A percentile compares a stretch with the other conserved stretches of the same genome.
phyloP scores from a whole-genome alignment of 2,797 vertebrate species.

The Cichlasoma orientale region DNA sequence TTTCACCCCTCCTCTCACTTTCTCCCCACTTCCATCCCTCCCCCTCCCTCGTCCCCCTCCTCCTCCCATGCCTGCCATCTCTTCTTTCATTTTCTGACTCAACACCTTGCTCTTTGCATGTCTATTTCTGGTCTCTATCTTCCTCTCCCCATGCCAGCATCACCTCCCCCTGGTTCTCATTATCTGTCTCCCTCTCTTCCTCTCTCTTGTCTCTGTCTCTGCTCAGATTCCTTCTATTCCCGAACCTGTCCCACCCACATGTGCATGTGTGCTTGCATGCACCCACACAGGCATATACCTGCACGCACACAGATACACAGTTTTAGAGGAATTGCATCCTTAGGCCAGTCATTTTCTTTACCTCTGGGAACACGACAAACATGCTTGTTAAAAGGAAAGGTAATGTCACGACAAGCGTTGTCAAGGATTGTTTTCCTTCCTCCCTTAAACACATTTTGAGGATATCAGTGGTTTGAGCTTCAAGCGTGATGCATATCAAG shows the following conservation, averaged over 20 bases:
- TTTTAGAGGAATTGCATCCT: conserved; percentile 23
- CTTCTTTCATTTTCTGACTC: conserved; percentile 81
- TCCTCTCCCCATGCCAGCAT: conserved; percentile 72
- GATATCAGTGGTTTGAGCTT: conserved; percentile 11
- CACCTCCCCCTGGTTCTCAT: conserved; percentile 83
- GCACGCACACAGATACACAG: not conserved
- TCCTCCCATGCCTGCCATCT: conserved; percentile 52
- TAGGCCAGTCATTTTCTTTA: conserved; percentile 30
- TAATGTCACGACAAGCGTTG: conserved; percentile 13
- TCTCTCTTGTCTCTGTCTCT: conserved; percentile 73
- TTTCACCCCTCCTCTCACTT: conserved; percentile 39
- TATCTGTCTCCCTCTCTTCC: conserved; percentile 73
- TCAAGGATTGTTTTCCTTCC: conserved; percentile 10
- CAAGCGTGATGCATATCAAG: not conserved
- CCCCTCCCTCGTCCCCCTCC: not conserved
- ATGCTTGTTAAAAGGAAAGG: conserved; percentile 31
- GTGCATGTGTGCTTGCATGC: conserved; percentile 31
- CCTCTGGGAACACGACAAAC: conserved; percentile 31
- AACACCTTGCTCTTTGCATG: conserved; percentile 80
- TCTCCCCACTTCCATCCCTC: conserved; percentile 3
- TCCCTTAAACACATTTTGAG: conserved; percentile 1
- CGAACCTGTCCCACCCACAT: conserved; percentile 69
- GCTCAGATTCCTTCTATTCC: conserved; percentile 67
- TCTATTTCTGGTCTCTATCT: conserved; percentile 78
- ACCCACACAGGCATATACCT: conserved; percentile 28